phyloP scores from a whole-genome alignment of 2,113 vertebrate genomes.

The mouse (Mus musculus) region DNA sequence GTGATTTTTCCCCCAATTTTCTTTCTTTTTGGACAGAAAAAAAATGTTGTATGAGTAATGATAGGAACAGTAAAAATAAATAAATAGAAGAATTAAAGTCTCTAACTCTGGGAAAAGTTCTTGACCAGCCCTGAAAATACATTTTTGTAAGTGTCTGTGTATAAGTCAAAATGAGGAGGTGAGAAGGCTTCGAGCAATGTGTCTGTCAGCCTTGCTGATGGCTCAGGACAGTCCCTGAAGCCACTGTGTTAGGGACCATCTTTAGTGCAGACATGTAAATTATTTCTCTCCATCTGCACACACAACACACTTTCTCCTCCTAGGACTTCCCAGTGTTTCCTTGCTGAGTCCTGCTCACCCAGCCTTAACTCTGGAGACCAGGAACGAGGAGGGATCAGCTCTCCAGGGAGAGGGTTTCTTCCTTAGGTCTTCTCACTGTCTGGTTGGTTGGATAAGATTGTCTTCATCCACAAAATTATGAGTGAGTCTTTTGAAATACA shows the following conservation, averaged over 20 bases:
- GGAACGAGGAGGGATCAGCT: not conserved
- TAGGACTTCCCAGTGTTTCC: not conserved
- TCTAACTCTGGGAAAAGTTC: not conserved
- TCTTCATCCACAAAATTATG: not conserved
- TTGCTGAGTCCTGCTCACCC: not conserved
- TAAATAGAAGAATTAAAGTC: not conserved
- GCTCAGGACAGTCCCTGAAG: not conserved
- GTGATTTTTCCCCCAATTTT: not conserved
- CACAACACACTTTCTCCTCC: not conserved
- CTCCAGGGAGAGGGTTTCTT: not conserved
- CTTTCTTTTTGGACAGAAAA: not conserved
- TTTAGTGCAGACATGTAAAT: not conserved
- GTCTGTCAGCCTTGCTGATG: not conserved
- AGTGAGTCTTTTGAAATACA: conserved; percentile 31
- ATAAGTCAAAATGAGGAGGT: not conserved
- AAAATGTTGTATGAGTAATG: not conserved
- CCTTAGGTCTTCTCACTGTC: not conserved
- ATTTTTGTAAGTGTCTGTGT: not conserved
- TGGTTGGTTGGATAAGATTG: not conserved
- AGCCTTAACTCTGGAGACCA: not conserved
- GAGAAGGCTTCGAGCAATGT: not conserved
- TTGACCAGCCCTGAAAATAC: not conserved
- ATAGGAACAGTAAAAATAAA: not conserved
- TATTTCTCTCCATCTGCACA: not conserved
- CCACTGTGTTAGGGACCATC: not conserved